Evolutionary conservation across 2,113 vertebrate species (phyloP).

Genomic region (Saguinus imperator): DNA sequence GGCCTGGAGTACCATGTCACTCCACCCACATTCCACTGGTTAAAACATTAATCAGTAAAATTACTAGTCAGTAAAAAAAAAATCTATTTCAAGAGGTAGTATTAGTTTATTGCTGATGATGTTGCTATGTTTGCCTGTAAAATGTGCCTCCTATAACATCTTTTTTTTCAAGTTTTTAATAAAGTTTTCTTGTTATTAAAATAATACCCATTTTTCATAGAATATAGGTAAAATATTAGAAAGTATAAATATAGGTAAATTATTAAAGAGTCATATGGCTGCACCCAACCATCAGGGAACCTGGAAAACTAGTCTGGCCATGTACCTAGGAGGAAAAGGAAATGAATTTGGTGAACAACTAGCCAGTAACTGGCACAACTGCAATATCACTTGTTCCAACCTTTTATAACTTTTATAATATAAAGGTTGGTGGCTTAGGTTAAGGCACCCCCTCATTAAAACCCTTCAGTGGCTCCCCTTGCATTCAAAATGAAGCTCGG

Average conservation of each 20-base stretch:
- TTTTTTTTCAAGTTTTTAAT: no score
- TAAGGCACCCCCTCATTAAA: background rate
- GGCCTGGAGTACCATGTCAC: background rate
- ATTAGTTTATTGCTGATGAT: constrained; percentile 64
- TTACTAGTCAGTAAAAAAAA: no score
- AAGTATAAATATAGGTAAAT: no score
- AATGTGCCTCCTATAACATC: no score
- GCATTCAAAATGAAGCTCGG: background rate
- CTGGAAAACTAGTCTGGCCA: background rate
- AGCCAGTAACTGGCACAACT: background rate
- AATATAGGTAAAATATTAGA: no score
- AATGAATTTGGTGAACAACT: background rate
- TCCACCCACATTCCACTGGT: background rate
- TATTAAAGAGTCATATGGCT: background rate
- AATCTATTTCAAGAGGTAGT: constrained; percentile 56
- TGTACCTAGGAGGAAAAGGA: background rate
- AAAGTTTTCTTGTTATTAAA: no score
- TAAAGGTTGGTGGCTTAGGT: background rate
- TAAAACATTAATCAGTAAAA: background rate
- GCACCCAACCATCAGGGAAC: background rate
- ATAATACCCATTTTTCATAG: no score
- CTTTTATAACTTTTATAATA: background rate
- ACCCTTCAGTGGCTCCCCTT: background rate
- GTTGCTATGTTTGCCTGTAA: background rate
- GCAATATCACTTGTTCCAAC: background rate